Evolutionary conservation across 1,140 invertebrate genomes (phyloP), one percentile per base, ranked within the genome.

Genomic region (Neotoxoptera formosana): DNA sequence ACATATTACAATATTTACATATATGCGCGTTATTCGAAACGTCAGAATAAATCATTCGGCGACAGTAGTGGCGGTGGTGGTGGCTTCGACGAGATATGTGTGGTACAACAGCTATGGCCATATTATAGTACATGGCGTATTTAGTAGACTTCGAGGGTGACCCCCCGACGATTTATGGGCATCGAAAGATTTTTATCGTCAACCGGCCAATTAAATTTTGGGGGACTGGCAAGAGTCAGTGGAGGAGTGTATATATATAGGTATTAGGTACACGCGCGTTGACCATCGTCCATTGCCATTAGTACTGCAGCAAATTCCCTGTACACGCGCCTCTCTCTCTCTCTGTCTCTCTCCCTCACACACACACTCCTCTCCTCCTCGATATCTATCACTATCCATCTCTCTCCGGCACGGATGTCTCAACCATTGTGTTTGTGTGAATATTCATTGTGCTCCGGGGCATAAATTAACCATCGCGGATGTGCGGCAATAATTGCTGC

Each of bases 161-260:
- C 67, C 91, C 7, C 90, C 21, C 23, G 17, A 51, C 67, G 76
- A 92, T 92, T 92, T 92, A 92, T 92, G 91, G 45, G 67, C 36
- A 51, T 92, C 21, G 47, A 83, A 92, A 92, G 91, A 92, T 92
- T 92, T 92, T 92, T 92, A 92, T 92, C 91, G 67, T 84, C 53
- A 36, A 92, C 91, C 81, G 48, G 81, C 91, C 91, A 92, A 92
- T 92, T 92, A 92, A 92, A 92, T 34, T 51, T 83, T 34, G 67
- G 90, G 84, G 86, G 47, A 45, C 25, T 87, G 86, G 11, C 9
- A 45, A 84, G 9, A 25, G 83, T 41, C 21, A 7, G 83, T 11
- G 21, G 83, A 25, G 25, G 23, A 36, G 34, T 83, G 17, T 45
- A 45, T 84, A 25, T 83, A 36, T 17, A 14, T 34, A 36, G n/a